A percentile compares a stretch with the other conserved stretches of the same genome.
phyloP scores from a whole-genome alignment of 1,140 invertebrate species.

The Meteorus sp. region DNA sequence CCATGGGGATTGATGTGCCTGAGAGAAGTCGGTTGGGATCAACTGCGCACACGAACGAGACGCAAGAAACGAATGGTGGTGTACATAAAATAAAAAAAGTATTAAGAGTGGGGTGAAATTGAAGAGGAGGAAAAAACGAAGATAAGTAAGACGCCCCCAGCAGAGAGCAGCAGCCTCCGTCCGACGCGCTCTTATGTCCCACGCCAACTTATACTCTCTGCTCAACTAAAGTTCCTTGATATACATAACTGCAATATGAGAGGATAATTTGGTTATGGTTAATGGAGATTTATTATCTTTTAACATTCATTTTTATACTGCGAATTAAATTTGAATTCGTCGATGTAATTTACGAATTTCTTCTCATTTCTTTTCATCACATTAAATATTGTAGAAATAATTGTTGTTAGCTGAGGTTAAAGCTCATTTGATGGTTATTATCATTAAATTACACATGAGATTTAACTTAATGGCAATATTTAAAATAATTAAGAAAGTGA shows the following conservation, averaged over 20 bases:
- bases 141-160: conserved; percentile 44
- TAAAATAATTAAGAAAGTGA: too few species aligned
- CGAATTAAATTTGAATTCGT: too few species aligned
- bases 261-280: background rate
- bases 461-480: too few species aligned
- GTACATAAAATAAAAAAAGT: background rate
- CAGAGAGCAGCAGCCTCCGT: conserved; percentile 49
- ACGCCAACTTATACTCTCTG: conserved; percentile 38
- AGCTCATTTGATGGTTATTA: too few species aligned
- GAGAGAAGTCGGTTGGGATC: background rate
- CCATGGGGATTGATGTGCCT: background rate
- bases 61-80: background rate
- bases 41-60: background rate
- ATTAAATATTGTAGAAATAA: too few species aligned
- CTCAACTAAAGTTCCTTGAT: conserved; percentile 40
- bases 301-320: too few species aligned
- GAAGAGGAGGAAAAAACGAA: conserved; percentile 1
- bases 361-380: too few species aligned
- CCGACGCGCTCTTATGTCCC: conserved; percentile 35
- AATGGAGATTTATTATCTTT: too few species aligned
- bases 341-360: too few species aligned
- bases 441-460: too few species aligned
- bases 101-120: background rate
- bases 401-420: too few species aligned
- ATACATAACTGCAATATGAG: conserved; percentile 16